phyloP scores from a whole-genome alignment of 2,888 invertebrate genomes.

The Hydraecia micacea region DNA sequence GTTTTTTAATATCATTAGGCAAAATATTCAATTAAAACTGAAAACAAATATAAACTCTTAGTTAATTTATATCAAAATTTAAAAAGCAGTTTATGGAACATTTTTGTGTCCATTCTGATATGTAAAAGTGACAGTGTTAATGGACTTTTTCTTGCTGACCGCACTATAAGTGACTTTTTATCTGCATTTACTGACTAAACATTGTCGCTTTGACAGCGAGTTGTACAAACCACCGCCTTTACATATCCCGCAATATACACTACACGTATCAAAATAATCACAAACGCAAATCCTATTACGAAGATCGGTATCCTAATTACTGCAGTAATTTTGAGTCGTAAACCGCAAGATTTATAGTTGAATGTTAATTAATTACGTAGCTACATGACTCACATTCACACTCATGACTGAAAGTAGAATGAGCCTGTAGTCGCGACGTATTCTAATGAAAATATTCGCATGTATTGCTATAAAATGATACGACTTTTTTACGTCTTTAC shows the following conservation, averaged over 20 bases:
- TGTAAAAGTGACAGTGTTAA: neutral
- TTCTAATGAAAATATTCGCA: slow-evolving; percentile 32
- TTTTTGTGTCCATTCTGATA: neutral
- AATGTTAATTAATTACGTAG: slow-evolving; percentile 51
- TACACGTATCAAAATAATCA: neutral
- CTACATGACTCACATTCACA: slow-evolving; percentile 27
- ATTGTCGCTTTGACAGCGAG: neutral
- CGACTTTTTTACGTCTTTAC: slow-evolving; percentile 19
- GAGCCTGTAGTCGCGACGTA: slow-evolving; percentile 11
- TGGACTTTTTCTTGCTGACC: neutral
- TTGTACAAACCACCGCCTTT: neutral
- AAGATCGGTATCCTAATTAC: slow-evolving; percentile 44
- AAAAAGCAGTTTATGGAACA: neutral
- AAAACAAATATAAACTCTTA: neutral
- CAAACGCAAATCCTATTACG: slow-evolving; percentile 18
- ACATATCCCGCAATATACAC: neutral
- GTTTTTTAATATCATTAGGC: neutral
- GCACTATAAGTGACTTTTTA: neutral
- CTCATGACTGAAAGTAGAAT: slow-evolving; percentile 3
- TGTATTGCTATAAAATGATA: slow-evolving; percentile 35
- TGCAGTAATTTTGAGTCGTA: slow-evolving; percentile 48
- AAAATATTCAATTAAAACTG: neutral
- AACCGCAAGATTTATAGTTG: slow-evolving; percentile 53
- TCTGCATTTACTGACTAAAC: neutral
- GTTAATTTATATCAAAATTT: neutral